Percentiles rank a stretch among this genome's conserved stretches.
Evolutionary conservation across 2,113 vertebrate genomes (phyloP).

Genomic region (Stigmatopora nigra): DNA sequence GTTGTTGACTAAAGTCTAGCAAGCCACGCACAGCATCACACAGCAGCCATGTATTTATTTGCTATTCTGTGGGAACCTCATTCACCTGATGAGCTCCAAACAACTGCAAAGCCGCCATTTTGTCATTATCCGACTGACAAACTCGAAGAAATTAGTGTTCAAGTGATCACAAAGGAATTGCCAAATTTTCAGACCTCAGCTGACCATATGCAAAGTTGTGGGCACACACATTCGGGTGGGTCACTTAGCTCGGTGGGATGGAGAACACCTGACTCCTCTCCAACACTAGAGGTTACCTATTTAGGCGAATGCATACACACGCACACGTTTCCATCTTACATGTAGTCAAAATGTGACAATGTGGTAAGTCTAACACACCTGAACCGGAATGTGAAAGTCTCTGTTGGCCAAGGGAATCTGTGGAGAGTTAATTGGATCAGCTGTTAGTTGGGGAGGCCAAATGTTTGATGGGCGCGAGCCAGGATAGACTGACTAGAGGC

Average conservation of each 20-base stretch:
- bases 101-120: slow-evolving; percentile 22
- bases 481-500: slow-evolving; percentile 20
- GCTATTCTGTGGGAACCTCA: slow-evolving; percentile 24
- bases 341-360: slow-evolving; percentile 32
- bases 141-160: slow-evolving; percentile 19
- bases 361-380: slow-evolving; percentile 42
- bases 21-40: slow-evolving; percentile 19
- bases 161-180: slow-evolving; percentile 39
- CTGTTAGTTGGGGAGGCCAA: slow-evolving; percentile 45
- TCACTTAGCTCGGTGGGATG: slow-evolving; percentile 19
- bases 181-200: slow-evolving; percentile 47
- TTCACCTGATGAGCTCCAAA: slow-evolving; percentile 34
- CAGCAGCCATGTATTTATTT: slow-evolving; percentile 23
- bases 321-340: slow-evolving; percentile 1
- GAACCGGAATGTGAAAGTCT: slow-evolving; percentile 42
- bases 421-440: slow-evolving; percentile 54
- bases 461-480: slow-evolving; percentile 39
- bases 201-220: slow-evolving; percentile 30
- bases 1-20: slow-evolving; percentile 28
- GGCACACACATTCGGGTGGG: slow-evolving; percentile 21
- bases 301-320: slow-evolving; percentile 34
- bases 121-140: slow-evolving; percentile 33
- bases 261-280: slow-evolving; percentile 54
- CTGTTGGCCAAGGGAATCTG: slow-evolving; percentile 47
- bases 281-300: slow-evolving; percentile 33